Evolutionary conservation across 2,797 vertebrate genomes (phyloP).

Genomic region (Enteromius argenteus): DNA sequence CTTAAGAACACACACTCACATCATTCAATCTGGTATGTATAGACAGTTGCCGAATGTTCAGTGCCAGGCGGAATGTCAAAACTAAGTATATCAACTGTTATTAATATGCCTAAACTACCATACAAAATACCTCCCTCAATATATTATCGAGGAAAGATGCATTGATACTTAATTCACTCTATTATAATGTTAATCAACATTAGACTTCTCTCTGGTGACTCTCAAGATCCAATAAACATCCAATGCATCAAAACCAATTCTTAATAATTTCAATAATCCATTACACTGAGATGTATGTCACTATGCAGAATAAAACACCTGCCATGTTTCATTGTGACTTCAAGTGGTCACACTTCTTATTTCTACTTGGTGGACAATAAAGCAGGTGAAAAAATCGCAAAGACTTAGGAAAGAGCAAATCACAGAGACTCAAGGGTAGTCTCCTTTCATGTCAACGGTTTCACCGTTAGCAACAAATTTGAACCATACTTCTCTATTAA

Average conservation of each 20-base stretch:
- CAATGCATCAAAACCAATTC: not conserved
- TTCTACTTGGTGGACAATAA: not conserved
- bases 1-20: slow-evolving; percentile 5
- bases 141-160: not conserved
- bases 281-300: not conserved
- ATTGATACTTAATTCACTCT: not conserved
- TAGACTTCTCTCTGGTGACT: not conserved
- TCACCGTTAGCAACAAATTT: not conserved
- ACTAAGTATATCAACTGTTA: not conserved
- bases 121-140: not conserved
- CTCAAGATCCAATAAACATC: not conserved
- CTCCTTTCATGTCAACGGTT: not conserved
- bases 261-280: not conserved
- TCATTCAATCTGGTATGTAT: not conserved
- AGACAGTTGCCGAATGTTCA: not conserved
- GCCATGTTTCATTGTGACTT: not conserved
- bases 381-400: not conserved
- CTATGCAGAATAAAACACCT: not conserved
- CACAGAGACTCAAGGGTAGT: not conserved
- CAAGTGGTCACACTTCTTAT: not conserved
- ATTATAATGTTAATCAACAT: not conserved
- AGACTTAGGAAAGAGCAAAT: not conserved
- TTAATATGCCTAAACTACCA: not conserved
- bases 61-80: not conserved
- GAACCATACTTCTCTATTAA: too few species aligned